Evolutionary conservation across 2,113 vertebrate species (phyloP).

Genomic region (Rhineura floridana): DNA sequence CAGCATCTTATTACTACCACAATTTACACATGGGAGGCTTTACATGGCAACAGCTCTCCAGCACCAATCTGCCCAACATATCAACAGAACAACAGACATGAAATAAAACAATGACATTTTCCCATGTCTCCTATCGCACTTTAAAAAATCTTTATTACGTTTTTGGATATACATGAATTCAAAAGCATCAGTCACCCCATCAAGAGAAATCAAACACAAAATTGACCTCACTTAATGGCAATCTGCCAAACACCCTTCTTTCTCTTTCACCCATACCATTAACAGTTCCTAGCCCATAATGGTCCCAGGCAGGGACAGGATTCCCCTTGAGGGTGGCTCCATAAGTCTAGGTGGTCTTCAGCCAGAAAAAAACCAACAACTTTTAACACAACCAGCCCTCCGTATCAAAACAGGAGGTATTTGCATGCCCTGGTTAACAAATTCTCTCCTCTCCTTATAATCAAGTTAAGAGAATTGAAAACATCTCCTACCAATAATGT

Average conservation of each 20-base stretch:
- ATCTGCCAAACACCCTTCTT: not conserved
- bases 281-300: not conserved
- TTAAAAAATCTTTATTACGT: not conserved
- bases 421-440: not conserved
- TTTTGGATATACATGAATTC: not conserved
- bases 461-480: not conserved
- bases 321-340: not conserved
- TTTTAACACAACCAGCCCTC: not conserved
- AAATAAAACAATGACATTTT: no score
- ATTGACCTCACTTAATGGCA: not conserved
- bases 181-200: not conserved
- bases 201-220: not conserved
- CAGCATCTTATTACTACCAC: not conserved
- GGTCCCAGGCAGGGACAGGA: not conserved
- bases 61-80: not conserved
- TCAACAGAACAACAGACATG: no score
- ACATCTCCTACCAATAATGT: not conserved
- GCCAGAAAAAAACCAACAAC: no score
- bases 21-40: not conserved
- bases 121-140: not conserved
- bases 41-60: not conserved
- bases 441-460: not conserved
- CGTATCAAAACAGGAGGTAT: no score
- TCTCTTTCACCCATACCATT: not conserved
- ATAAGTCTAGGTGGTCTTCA: no score